Conservation (phyloP, 2,113 vertebrate species). For the Notothenia coriiceps region DNA sequence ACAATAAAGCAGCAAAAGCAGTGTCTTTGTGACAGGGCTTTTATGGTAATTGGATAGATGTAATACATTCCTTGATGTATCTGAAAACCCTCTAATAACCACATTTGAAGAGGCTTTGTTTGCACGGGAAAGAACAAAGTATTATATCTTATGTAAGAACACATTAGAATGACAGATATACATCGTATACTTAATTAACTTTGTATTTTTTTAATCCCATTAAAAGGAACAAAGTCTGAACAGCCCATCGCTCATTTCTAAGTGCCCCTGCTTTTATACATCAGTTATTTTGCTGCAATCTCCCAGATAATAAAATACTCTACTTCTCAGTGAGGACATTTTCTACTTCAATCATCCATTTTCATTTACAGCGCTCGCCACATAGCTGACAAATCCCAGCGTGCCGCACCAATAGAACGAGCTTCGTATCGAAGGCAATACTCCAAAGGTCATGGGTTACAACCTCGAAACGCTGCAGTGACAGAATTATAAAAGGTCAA, state of each 20-base stretch:
- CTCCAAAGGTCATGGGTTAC: conserved; percentile 42
- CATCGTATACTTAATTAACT: conserved; percentile 8
- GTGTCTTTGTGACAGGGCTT: background rate
- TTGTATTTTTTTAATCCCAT: conserved; percentile 39
- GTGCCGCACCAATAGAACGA: background rate
- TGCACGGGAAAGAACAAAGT: conserved; percentile 1
- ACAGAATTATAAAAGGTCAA: conserved; percentile 24
- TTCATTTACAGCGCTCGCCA: conserved; percentile 31
- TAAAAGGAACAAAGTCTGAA: conserved; percentile 24
- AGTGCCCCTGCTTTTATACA: conserved; percentile 22
- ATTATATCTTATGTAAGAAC: conserved; percentile 11
- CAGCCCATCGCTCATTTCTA: conserved; percentile 19
- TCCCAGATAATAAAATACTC: conserved; percentile 14
- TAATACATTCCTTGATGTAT: background rate
- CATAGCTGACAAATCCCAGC: conserved; percentile 18
- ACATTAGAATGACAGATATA: conserved; percentile 41
- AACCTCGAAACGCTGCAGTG: background rate
- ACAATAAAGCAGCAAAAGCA: background rate
- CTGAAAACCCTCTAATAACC: background rate
- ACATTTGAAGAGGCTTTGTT: background rate
- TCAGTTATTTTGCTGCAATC: conserved; percentile 8
- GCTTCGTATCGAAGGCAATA: conserved; percentile 22
- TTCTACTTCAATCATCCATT: conserved; percentile 17
- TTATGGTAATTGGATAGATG: background rate
- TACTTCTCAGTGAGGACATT: background rate